Conservation (phyloP, 2,888 invertebrate species). For the Gibbula magus region DNA sequence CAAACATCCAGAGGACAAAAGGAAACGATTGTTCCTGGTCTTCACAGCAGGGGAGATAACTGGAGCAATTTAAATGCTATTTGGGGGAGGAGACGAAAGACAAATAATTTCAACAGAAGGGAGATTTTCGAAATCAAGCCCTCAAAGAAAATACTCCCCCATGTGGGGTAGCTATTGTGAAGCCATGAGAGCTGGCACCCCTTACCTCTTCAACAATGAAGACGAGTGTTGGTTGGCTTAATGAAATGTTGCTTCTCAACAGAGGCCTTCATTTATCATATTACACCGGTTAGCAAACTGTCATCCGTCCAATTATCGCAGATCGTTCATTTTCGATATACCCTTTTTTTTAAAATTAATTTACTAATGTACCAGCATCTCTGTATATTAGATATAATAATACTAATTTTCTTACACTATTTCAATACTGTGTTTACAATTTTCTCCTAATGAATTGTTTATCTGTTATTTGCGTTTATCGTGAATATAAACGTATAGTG, state of each 20-base stretch:
- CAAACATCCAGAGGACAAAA: background rate
- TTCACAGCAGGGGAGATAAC: constrained; percentile 21
- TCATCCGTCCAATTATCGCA: no score
- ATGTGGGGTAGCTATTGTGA: background rate
- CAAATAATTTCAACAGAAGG: constrained; percentile 9
- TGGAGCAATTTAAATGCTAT: constrained; percentile 21
- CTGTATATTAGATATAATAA: no score
- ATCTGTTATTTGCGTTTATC: no score
- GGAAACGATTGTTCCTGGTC: background rate
- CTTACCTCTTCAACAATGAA: background rate
- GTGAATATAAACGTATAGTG: no score
- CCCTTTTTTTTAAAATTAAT: no score
- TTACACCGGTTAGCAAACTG: background rate
- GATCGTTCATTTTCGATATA: no score
- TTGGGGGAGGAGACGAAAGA: constrained; percentile 4
- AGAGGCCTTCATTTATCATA: constrained; percentile 4
- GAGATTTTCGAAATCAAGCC: constrained; percentile 8
- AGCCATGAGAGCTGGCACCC: background rate
- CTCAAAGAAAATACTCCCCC: constrained; percentile 5
- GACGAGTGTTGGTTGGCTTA: background rate
- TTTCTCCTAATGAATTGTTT: no score
- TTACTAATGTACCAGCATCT: no score
- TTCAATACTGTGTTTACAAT: no score
- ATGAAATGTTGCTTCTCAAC: background rate
- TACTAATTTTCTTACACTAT: no score